Evolutionary conservation across 2,888 invertebrate species (phyloP), one percentile per base, ranked within the genome.

Genomic region (Caenorhabditis sp.): DNA sequence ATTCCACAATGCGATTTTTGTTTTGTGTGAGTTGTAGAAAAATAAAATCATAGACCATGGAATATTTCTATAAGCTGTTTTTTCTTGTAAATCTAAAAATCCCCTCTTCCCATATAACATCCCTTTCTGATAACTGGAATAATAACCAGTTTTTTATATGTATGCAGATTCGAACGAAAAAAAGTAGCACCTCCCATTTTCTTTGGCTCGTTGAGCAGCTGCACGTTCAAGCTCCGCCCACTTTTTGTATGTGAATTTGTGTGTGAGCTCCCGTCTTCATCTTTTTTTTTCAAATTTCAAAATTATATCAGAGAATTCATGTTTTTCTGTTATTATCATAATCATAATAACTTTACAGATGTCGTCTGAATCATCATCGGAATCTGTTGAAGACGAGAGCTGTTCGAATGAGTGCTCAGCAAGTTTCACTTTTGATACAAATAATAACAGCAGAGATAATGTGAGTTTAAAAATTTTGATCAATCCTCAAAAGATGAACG

Each of bases 401-500:
- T 69, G 72, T 37, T 77, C 79, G 17, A 77, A 79, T 19, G 78
- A 78, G 24, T 81, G 81, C 60, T 79, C 81, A 12, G 81, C 74
- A 19, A 78, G 78, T 17, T 81, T 81, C 72, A 81, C 81, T 36
- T 80, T 78, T 43, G 81, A 79, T 60, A 75, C 79, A 19, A 81
- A 80, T 62, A 81, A 81, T 66, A 81, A 81, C 58, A 77, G 66
- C 63, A 59, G 66, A 37, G 63, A 69, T 54, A 62, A 73, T 36
- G 43, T 43, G 43, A 55, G 59, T 19, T 51, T 51, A 4, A 8
- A 51, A 51, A 3, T 21, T 53, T 53, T 53, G 10, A 23, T 24
- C 27, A 26, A 24, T 24, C 17, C 3, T 3, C 36, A 43, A 43
- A 53, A 53, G 24, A 53, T 53, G 10, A 53, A 53, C 17, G 24